Evolutionary conservation across 2,888 invertebrate genomes (phyloP), one percentile per base, ranked within the genome.

Genomic region (Trissonchulus latispiculum): DNA sequence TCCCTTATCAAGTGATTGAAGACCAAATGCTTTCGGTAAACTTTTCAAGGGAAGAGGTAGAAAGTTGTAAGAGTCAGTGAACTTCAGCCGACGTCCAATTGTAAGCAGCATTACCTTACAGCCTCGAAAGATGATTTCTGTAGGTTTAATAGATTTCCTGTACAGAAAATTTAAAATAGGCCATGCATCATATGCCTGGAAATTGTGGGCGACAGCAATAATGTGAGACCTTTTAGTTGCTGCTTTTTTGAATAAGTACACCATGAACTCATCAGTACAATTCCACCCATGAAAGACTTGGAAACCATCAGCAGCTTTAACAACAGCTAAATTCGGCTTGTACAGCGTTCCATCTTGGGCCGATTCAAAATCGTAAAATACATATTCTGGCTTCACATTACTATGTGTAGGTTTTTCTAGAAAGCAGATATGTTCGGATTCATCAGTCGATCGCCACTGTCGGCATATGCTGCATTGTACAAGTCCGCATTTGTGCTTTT

Each of bases 191-290:
- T 76, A 76, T 1, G 61, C 36, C 35, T 36, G 69, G 0, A 64
- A 1, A 31, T 76, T 75, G 36, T 76, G 76, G 0, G 76, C 76
- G 1, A 76, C 33, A 15, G 32, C 68, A 15, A 35, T 67, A 23
- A 48, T 48, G 23, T 48, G 8, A 8, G 8, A 15, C 23, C 23
- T 48, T 15, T 8, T 15, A 48, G 48, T 48, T 48, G 8, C 23
- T 48, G 23, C 23, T 15, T 23, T 8, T 15, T 8, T 23, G 23
- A 48, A 48, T 15, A 48, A 23, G 23, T 15, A 48, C 48, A 15
- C 8, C 48, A 48, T 48, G 48, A 48, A 48, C 8, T 48, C 48
- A 48, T 8, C 48, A 48, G 23, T 48, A 23, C 48, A 48, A 48
- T 23, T 48, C 23, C 23, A 8, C 8, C 48, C 48, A 23, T 23